phyloP scores from a whole-genome alignment of 2,113 vertebrate genomes.

The Indri indri region DNA sequence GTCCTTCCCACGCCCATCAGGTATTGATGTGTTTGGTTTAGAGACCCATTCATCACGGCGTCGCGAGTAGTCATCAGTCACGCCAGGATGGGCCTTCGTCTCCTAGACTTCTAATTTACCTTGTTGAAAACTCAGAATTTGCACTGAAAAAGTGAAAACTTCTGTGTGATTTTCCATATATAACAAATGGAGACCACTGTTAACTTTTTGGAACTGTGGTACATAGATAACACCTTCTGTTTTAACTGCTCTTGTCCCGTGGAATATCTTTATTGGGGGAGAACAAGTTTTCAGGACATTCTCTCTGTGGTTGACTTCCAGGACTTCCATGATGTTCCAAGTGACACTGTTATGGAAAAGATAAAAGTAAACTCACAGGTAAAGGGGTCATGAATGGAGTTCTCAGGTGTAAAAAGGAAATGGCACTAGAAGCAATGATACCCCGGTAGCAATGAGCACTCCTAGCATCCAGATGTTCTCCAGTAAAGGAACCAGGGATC shows the following conservation, averaged over 20 bases:
- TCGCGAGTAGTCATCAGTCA: constrained; percentile 46
- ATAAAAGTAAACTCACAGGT: background rate
- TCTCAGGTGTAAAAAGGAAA: background rate
- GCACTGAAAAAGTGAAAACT: background rate
- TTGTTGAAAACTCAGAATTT: background rate
- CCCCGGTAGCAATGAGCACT: background rate
- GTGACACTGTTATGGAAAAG: background rate
- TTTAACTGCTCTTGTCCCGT: background rate
- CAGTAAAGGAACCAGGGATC: background rate
- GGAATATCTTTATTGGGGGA: background rate
- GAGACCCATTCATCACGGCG: constrained; percentile 66
- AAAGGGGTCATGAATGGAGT: background rate
- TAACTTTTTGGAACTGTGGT: background rate
- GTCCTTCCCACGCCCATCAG: constrained; percentile 51
- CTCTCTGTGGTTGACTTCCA: background rate
- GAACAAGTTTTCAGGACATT: background rate
- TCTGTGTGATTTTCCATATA: background rate
- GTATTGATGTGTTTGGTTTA: constrained; percentile 71
- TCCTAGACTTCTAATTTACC: constrained; percentile 25
- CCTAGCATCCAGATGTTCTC: background rate
- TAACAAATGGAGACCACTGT: background rate
- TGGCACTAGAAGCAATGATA: background rate
- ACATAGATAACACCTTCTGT: background rate
- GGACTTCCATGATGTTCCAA: background rate
- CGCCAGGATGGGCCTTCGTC: background rate